These are phyloP conservation scores for Eristalis tenax DNA, from an alignment of 2,888 invertebrate species.

Conservation along the genomic window DNA sequence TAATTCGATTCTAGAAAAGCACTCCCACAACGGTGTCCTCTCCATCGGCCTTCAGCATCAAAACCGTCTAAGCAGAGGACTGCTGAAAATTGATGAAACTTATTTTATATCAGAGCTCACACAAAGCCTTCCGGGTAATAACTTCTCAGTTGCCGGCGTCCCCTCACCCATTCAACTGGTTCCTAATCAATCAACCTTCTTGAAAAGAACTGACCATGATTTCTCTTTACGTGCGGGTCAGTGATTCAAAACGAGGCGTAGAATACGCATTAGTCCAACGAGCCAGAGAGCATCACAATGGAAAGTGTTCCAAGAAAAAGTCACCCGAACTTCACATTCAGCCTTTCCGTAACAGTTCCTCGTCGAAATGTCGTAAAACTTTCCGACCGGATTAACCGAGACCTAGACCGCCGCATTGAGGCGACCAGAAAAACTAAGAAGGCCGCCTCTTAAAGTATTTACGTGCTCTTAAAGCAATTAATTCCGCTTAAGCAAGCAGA, in stretches of 20 bases:
- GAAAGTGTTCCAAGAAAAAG: not conserved
- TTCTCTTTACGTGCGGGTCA: not conserved
- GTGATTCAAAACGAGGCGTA: not conserved
- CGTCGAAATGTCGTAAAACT: not conserved
- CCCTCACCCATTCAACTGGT: not conserved
- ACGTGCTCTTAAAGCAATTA: constrained; percentile 9
- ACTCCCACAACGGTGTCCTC: no score
- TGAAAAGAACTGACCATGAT: not conserved
- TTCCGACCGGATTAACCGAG: not conserved
- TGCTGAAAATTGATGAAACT: not conserved
- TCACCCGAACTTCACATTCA: not conserved
- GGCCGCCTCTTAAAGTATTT: not conserved
- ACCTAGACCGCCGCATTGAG: not conserved
- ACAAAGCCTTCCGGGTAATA: not conserved
- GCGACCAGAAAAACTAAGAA: not conserved
- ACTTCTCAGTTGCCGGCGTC: not conserved
- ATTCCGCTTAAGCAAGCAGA: constrained; percentile 14
- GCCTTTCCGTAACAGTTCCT: not conserved
- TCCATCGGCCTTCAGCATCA: no score
- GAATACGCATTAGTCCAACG: not conserved
- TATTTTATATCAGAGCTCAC: not conserved
- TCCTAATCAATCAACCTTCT: not conserved
- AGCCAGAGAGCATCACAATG: not conserved
- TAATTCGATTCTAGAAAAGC: no score
- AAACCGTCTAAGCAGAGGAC: no score